Evolutionary conservation across 2,113 vertebrate genomes (phyloP).

Genomic region (Phaethornis superciliosus): DNA sequence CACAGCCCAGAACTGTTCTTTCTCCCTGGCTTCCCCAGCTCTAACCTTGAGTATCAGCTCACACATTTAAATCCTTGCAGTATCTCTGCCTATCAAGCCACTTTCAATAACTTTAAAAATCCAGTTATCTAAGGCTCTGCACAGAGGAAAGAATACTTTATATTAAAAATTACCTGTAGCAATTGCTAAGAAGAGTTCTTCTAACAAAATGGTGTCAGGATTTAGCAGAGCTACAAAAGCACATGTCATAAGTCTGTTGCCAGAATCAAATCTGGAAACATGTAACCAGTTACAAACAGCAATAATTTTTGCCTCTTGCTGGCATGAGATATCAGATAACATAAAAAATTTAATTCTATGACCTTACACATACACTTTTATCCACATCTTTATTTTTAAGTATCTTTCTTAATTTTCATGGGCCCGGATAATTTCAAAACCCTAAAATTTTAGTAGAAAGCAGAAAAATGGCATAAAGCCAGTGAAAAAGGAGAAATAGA

Average conservation of each 20-base stretch:
- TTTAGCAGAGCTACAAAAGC: not conserved
- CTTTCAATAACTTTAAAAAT: not conserved
- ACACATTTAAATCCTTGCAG: not conserved
- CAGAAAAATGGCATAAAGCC: constrained; percentile 68
- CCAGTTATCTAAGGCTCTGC: not conserved
- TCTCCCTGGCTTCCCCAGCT: not conserved
- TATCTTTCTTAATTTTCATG: constrained; percentile 65
- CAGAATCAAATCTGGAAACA: not conserved
- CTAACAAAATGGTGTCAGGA: not conserved
- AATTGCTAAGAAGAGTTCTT: not conserved
- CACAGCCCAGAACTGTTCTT: not conserved
- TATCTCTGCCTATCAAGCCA: not conserved
- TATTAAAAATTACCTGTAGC: not conserved
- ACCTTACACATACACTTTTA: constrained; percentile 21
- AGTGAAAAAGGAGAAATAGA: constrained; percentile 61
- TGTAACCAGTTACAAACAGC: not conserved
- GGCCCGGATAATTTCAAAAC: constrained; percentile 49
- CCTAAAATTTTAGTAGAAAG: constrained; percentile 57
- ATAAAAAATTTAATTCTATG: not conserved
- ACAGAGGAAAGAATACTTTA: not conserved
- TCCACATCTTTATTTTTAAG: constrained; percentile 56
- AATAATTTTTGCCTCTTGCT: not conserved
- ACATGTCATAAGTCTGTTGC: not conserved
- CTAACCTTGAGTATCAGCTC: not conserved
- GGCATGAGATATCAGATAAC: not conserved